phyloP scores from a whole-genome alignment of 1,140 invertebrate genomes.

The Yoshiicerus persimilis region DNA sequence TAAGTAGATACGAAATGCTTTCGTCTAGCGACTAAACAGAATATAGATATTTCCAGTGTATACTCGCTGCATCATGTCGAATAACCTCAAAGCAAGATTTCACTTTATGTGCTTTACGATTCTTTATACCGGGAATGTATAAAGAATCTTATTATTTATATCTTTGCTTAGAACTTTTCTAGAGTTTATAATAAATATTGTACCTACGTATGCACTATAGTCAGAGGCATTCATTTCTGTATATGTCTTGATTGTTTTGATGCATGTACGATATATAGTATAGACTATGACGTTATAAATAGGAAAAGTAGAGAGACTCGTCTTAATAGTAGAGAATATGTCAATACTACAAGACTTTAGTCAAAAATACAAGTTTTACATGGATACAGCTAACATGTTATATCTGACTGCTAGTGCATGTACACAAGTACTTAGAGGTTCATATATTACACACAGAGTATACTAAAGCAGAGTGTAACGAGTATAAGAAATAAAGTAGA shows the following conservation, averaged over 20 bases:
- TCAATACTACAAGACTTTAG: neutral
- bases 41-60: neutral
- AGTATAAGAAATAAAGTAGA: neutral
- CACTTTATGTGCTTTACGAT: no score
- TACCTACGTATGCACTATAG: no score
- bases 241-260: neutral
- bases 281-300: neutral
- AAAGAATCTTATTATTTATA: neutral
- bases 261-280: neutral
- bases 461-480: neutral
- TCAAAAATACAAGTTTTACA: neutral
- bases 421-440: neutral
- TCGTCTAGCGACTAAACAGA: no score
- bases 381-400: neutral
- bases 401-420: neutral
- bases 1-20: no score
- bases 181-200: neutral
- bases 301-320: neutral
- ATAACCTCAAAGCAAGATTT: no score
- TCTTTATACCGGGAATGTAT: neutral
- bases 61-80: no score
- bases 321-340: neutral
- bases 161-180: neutral
- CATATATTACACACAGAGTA: neutral
- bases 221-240: neutral